phyloP scores from a whole-genome alignment of 2,797 vertebrate species.

The Poeciliopsis gracilis region DNA sequence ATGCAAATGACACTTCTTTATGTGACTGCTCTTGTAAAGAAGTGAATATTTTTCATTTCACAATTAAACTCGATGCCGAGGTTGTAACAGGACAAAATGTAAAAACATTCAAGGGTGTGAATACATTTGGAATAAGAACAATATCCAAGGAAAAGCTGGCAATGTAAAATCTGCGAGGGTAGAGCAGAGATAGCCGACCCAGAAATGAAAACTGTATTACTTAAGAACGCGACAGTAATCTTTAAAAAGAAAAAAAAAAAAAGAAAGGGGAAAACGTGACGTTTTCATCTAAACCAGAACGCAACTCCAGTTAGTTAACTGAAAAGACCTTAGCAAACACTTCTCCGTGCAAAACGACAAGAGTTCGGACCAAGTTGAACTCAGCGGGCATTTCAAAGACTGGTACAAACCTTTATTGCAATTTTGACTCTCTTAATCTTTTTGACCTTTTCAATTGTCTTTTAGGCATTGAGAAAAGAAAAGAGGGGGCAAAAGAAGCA shows the following conservation, averaged over 20 bases:
- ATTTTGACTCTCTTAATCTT: constrained; percentile 99
- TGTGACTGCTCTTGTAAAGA: too few relatives aligned
- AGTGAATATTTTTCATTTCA: neutral
- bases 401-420: constrained; percentile 99
- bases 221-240: neutral
- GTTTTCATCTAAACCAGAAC: constrained; percentile 37
- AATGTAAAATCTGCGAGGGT: constrained; percentile 6
- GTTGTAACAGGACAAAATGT: neutral
- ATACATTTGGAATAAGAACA: neutral
- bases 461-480: constrained; percentile 82
- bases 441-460: constrained; percentile 99
- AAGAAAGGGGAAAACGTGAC: fast-evolving
- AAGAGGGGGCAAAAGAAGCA: constrained; percentile 82
- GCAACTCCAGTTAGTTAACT: constrained; percentile 78
- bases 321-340: constrained; percentile 88
- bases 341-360: constrained; percentile 84
- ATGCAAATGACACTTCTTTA: too few relatives aligned
- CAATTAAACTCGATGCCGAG: neutral
- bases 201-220: constrained; percentile 12
- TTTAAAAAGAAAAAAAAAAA: neutral
- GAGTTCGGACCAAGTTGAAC: constrained; percentile 80
- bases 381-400: constrained; percentile 85
- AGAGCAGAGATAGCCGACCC: neutral
- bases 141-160: neutral
- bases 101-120: neutral